Evolutionary conservation across 2,113 vertebrate genomes (phyloP).

Genomic region (Equus quagga): DNA sequence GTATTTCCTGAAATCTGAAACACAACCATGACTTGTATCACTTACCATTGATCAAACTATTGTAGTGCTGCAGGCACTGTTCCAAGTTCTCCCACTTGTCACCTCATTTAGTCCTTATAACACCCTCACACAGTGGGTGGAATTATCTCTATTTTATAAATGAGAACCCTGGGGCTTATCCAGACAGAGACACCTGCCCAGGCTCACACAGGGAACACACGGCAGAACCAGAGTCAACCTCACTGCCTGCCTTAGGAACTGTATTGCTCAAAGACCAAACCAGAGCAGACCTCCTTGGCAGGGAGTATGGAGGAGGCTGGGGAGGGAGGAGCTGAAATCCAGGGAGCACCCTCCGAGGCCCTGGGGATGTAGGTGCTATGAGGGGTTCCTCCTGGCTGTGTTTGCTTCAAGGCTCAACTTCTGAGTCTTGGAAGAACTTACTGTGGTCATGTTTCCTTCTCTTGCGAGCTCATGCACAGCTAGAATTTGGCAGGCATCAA

Average conservation of each 20-base stretch:
- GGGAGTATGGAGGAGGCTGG: background rate
- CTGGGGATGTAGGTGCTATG: background rate
- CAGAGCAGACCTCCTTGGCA: background rate
- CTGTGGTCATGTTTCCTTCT: constrained; percentile 83
- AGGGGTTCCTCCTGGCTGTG: background rate
- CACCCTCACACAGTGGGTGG: background rate
- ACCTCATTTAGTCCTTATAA: background rate
- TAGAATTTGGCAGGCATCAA: constrained; percentile 87
- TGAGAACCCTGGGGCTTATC: background rate
- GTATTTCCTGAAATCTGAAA: background rate
- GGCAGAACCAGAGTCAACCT: background rate
- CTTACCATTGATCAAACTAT: background rate
- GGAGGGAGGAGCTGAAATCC: background rate
- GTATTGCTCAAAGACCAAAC: background rate
- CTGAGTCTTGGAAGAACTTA: constrained; percentile 71
- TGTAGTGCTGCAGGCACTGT: accelerated
- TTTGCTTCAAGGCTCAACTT: background rate
- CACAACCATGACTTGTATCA: background rate
- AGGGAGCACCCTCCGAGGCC: background rate
- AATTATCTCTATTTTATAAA: background rate
- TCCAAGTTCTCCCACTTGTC: background rate
- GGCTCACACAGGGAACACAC: background rate
- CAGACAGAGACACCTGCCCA: background rate
- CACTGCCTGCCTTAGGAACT: background rate
- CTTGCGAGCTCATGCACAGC: constrained; percentile 83